These are phyloP conservation scores for Onychomys arenicola DNA, from an alignment of 2,797 vertebrate species.

Conservation along the genomic window DNA sequence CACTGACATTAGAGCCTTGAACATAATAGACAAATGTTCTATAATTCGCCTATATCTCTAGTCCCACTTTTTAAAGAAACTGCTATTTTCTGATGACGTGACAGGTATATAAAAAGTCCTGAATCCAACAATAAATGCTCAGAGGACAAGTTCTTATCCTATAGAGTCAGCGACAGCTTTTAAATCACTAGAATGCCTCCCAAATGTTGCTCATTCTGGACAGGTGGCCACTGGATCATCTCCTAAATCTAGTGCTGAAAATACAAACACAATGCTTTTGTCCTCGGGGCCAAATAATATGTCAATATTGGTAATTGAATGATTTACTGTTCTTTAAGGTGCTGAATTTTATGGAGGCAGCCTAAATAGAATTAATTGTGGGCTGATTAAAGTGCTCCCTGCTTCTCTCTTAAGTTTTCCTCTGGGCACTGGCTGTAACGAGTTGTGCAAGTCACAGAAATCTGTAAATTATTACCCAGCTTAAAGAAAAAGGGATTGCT, in stretches of 20 bases:
- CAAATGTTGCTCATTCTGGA: constrained; percentile 40
- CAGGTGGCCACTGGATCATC: constrained; percentile 1
- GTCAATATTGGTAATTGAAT: constrained; percentile 84
- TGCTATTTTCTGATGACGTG: background rate
- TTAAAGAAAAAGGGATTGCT: constrained; percentile 86
- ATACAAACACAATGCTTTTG: constrained; percentile 65
- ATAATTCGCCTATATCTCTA: background rate
- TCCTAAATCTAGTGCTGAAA: constrained; percentile 43
- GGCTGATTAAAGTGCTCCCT: constrained; percentile 84
- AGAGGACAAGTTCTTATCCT: constrained; percentile 2
- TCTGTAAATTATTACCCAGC: constrained; percentile 81
- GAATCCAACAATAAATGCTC: constrained; percentile 22
- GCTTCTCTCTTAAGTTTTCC: constrained; percentile 73
- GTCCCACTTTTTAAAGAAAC: background rate
- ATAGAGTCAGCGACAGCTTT: background rate
- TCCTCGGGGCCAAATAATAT: constrained; percentile 73
- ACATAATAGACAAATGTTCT: background rate
- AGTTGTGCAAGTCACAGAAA: constrained; percentile 79
- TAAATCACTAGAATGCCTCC: constrained; percentile 37
- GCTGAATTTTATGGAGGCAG: constrained; percentile 83
- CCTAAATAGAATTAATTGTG: constrained; percentile 85
- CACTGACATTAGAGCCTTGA: background rate
- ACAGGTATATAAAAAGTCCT: background rate
- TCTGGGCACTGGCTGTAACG: constrained; percentile 66
- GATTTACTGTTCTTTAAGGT: constrained; percentile 80